Evolutionary conservation across 1,140 invertebrate species (phyloP).

Genomic region (Drosophila orosa): DNA sequence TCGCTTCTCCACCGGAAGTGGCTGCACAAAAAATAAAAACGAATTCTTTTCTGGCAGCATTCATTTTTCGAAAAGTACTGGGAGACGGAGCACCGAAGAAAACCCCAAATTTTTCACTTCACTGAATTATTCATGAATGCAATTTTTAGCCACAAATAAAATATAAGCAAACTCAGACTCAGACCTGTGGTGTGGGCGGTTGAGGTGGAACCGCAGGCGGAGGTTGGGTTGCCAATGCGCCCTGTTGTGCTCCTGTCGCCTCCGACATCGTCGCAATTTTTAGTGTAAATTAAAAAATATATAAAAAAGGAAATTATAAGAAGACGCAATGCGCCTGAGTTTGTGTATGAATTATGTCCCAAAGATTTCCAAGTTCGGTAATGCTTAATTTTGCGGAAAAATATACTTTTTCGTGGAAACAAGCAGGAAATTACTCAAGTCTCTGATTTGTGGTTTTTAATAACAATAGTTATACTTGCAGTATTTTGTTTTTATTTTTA

Average conservation of each 20-base stretch:
- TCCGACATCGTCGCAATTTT: slow-evolving; percentile 68
- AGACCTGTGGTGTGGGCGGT: slow-evolving; percentile 10
- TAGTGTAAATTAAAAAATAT: slow-evolving; percentile 70
- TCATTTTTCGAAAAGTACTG: slow-evolving; percentile 44
- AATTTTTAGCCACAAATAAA: slow-evolving; percentile 82
- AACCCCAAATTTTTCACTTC: slow-evolving; percentile 76
- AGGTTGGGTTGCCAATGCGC: slow-evolving; percentile 33
- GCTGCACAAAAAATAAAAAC: slow-evolving; percentile 53
- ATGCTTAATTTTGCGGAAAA: slow-evolving; percentile 67
- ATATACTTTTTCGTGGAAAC: background rate
- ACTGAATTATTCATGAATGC: slow-evolving; percentile 82
- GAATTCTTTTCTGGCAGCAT: slow-evolving; percentile 53
- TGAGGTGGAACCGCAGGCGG: background rate
- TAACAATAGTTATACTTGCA: background rate
- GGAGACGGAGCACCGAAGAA: slow-evolving; percentile 35
- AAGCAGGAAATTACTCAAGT: background rate
- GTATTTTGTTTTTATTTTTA: background rate
- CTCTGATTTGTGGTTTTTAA: background rate
- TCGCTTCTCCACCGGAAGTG: slow-evolving; percentile 36
- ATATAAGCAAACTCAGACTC: slow-evolving; percentile 66
- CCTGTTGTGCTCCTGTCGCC: slow-evolving; percentile 52
- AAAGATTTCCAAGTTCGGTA: slow-evolving; percentile 22
- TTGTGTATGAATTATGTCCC: slow-evolving; percentile 65
- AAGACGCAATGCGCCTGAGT: slow-evolving; percentile 43
- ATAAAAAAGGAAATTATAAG: slow-evolving; percentile 7